Base-by-base conservation (phyloP, 2,113 vertebrate species). In the Microcebus murinus region DNA sequence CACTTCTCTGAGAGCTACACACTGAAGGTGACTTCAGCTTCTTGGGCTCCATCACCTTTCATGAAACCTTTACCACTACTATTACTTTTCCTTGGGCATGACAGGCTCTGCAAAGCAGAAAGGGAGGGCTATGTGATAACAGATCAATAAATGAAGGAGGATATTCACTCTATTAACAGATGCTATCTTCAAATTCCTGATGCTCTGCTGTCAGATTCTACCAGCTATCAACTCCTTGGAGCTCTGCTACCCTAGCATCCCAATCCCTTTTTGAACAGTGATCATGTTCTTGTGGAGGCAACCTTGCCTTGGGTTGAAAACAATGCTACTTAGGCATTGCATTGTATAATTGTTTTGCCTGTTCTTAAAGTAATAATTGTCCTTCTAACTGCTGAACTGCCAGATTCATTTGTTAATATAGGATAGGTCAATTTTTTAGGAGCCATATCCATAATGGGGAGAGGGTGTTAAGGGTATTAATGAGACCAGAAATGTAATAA, bases 401-500 rank as follows among this genome's bases (percentile, higher is more conserved):
- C 39, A 85, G 48, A 34, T 57, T 90, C 83, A 89, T 55, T 77
- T 79, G n/a, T 91, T 77, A 93, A 71, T 74, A 68, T 70, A 90
- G 20, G 82, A 91, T 73, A 84, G 12, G 3, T 71, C 29, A 39
- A 13, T 67, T n/a, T 42, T 77, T 88, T 92, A 77, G 48, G 20
- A 59, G 9, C 15, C 59, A 50, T 87, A 70, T 68, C 29, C 23
- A 57, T 83, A 55, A 79, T 68, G 42, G 50, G 27, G 39, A 36
- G 9, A 6, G 11, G 12, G 13, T n/a, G 7, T n/a, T 82, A 96
- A 77, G 25, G 55, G 25, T 77, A 77, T 52, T 89, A 34, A 89
- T 79, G 25, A 84, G 71, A 31, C 63, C 25, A 94, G 48, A 85
- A 73, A 21, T 39, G 5, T 71, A 52, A 77, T 91, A 13, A 82